phyloP scores from a whole-genome alignment of 2,888 invertebrate species.

The Petrophora chlorosata region DNA sequence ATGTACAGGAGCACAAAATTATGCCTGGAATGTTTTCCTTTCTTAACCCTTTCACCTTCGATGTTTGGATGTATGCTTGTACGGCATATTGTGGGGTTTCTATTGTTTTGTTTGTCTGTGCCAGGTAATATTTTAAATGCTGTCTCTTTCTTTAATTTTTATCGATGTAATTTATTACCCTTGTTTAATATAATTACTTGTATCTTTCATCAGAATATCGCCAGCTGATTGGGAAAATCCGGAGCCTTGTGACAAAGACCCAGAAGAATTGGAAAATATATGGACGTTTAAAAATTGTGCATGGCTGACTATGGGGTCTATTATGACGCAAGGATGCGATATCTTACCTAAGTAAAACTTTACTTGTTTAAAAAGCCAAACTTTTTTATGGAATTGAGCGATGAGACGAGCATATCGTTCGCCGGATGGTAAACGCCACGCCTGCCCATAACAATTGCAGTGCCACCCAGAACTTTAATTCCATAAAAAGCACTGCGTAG shows the following conservation, averaged over 20 bases:
- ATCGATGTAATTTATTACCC: neutral
- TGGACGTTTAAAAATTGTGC: constrained; percentile 94
- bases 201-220: constrained; percentile 90
- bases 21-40: constrained; percentile 94
- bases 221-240: constrained; percentile 98
- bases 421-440: too few species aligned
- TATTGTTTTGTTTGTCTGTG: constrained; percentile 90
- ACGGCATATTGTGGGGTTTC: constrained; percentile 93
- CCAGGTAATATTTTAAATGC: constrained; percentile 85
- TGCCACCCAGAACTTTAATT: too few species aligned
- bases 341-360: constrained; percentile 91
- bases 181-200: too few species aligned
- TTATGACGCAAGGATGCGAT: constrained; percentile 97
- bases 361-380: too few species aligned
- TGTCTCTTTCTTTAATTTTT: constrained; percentile 1
- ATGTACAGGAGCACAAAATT: constrained; percentile 89
- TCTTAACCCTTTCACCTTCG: constrained; percentile 91
- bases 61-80: constrained; percentile 94
- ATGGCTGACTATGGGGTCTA: constrained; percentile 96
- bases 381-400: too few species aligned
- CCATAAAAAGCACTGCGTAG: too few species aligned
- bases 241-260: constrained; percentile 93
- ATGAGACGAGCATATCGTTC: too few species aligned
- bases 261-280: constrained; percentile 94
- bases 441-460: too few species aligned